Evolutionary conservation across 2,888 invertebrate genomes (phyloP), one percentile per base, ranked within the genome.

Genomic region (Sthenelais limicola): DNA sequence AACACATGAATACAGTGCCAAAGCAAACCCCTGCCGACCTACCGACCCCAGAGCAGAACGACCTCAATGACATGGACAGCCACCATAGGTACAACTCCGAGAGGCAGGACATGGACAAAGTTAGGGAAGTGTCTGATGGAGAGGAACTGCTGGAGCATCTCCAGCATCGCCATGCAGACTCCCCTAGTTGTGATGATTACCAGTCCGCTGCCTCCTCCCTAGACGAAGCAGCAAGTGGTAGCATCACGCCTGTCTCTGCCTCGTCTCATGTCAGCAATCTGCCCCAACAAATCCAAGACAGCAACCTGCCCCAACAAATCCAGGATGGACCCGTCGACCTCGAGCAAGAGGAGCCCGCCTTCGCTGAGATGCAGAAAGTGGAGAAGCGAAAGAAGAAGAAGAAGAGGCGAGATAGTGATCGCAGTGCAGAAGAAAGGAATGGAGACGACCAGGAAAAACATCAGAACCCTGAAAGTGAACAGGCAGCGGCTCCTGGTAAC

Each of bases 181-280:
- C 62, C 4, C 62, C 62, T 5, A 62, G 62, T 28, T 62, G 62
- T n/a, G 62, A 62, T 18, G 62, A 62, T 28, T 62, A 62, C 62
- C 62, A 62, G 62, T 62, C 62, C 3, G 62, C 62, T 4, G 62
- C 62, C 62, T 62, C 62, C 4, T 62, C 62, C 2, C 62, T 62
- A 15, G 52, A 52, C 26, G 54, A 54, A 3, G 38, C 35, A 12
- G 38, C 35, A 21, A 62, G 62, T 18, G 62, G 62, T 28, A 62
- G 62, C 62, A 62, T 62, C 38, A 62, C 62, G 35, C 62, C 62
- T 26, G 62, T 62, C 38, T 62, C 62, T 18, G 62, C 62, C 38
- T 62, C 62, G 2, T 62, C 62, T 9, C 62, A 62, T 26, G 24
- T 62, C 18, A 62, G 62, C 21, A 62, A 24, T 24, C 3, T 43